These are phyloP conservation scores for Zaprionus ornatus DNA, from an alignment of 1,140 invertebrate species.

Conservation along the genomic window DNA sequence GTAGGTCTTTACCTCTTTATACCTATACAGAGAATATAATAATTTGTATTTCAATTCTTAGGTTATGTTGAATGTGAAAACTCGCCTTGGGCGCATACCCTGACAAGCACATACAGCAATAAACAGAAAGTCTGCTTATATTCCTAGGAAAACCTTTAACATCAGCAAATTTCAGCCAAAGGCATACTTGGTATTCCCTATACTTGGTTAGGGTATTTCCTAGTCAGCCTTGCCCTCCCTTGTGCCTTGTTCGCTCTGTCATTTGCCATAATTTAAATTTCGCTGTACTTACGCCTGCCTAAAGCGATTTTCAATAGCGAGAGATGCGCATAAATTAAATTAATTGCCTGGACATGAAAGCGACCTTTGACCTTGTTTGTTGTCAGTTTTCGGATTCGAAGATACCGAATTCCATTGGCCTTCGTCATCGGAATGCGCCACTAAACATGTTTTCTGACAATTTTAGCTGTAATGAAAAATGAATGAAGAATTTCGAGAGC, in stretches of 20 bases:
- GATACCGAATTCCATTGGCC: slow-evolving; percentile 11
- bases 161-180: no score
- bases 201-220: background rate
- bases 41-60: no score
- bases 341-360: slow-evolving; percentile 60
- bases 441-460: background rate
- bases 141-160: background rate
- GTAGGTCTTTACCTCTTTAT: no score
- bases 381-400: slow-evolving; percentile 20
- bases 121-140: background rate
- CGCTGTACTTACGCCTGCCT: slow-evolving; percentile 17
- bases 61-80: no score
- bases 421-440: slow-evolving; percentile 10
- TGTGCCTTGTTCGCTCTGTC: slow-evolving; percentile 15
- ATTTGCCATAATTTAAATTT: slow-evolving; percentile 53
- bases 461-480: background rate
- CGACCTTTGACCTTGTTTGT: slow-evolving; percentile 44
- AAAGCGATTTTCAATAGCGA: slow-evolving; percentile 61
- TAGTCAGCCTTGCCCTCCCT: slow-evolving; percentile 2
- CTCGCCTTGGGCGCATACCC: background rate
- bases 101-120: background rate
- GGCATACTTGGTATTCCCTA: no score
- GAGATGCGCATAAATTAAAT: slow-evolving; percentile 59
- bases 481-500: background rate
- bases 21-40: no score